Evolutionary conservation across 1,140 invertebrate genomes (phyloP), one percentile per base, ranked within the genome.

Genomic region (Lucilia cuprina): DNA sequence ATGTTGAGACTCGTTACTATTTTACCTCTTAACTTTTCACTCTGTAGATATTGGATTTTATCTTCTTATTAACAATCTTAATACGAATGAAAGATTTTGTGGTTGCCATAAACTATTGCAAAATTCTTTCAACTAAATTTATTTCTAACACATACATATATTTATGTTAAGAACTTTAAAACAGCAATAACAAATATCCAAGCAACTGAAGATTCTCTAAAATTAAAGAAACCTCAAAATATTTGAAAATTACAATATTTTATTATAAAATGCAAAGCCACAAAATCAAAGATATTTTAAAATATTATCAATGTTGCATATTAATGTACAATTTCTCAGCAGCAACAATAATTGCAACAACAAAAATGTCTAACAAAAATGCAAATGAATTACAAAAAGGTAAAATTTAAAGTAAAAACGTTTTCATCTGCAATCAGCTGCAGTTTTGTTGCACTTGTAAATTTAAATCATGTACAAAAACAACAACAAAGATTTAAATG

Each of bases 231-330:
- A 78, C 75, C 75, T 78, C 75, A 78, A 78, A 47, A 47, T 47
- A 47, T 78, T n/a, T 10, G 14, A n/a, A 78, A 47, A 78, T 78
- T 78, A 47, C 35, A 47, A 78, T 8, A 47, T 19, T 78, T 47
- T 13, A 78, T 47, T 30, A 35, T 19, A 78, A 78, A 78, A 78
- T 78, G 35, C 30, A 47, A 70, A 78, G 75, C 75, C 75, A 78
- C 75, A 78, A 78, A 78, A 78, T 78, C 75, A 78, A 78, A 78
- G 75, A 78, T 78, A 47, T 78, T 78, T 47, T 78, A 78, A 78
- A 78, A 70, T 70, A 19, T 70, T 70, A 70, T 70, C 41, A 78
- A 41, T 19, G 35, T 78, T 78, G 75, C 75, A 78, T 78, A 47
- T 41, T 78, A 78, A 78, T 78, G 34, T 41, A 78, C n/a, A n/a